These are phyloP conservation scores for Sipunculus nudus DNA, from an alignment of 2,888 invertebrate genomes.

Conservation along the genomic window DNA sequence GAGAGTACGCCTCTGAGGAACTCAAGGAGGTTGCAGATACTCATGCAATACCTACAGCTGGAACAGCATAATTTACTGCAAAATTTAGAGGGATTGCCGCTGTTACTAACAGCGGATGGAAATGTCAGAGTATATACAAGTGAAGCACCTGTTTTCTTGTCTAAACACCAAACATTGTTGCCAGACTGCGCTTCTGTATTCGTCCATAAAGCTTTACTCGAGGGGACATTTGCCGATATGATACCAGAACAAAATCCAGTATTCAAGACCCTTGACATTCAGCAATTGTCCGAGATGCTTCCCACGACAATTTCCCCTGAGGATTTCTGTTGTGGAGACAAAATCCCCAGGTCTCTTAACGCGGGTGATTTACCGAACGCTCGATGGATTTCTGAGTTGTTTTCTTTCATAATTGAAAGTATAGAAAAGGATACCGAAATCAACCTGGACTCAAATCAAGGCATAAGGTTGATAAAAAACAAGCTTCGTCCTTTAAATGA, in stretches of 20 bases:
- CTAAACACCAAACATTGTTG: conserved; percentile 31
- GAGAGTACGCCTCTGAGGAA: conserved; percentile 30
- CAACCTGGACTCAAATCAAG: too few relatives aligned
- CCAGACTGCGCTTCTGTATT: conserved; percentile 38
- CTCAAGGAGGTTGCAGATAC: conserved; percentile 24
- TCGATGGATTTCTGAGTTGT: too few relatives aligned
- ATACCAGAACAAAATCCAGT: conserved; percentile 27
- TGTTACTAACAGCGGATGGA: conserved; percentile 39
- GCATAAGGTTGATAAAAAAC: conserved; percentile 11
- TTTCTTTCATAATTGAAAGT: too few relatives aligned
- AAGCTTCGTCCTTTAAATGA: conserved; percentile 33
- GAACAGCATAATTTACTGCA: conserved; percentile 31
- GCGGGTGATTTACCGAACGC: conserved; percentile 32
- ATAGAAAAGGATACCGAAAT: too few relatives aligned
- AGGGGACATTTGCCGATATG: conserved; percentile 33
- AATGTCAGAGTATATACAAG: conserved; percentile 34
- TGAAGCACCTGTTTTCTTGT: conserved; percentile 36
- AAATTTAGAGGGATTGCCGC: conserved; percentile 35
- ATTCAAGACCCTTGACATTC: conserved; percentile 37
- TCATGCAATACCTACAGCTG: conserved; percentile 37
- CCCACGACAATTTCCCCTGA: too few relatives aligned
- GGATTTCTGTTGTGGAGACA: conserved; percentile 9
- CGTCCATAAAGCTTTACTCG: conserved; percentile 34
- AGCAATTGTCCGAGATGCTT: conserved; percentile 32
- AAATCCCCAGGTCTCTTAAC: conserved; percentile 24